Base-by-base conservation (phyloP, 1,140 invertebrate genomes). In the Drosophila funebris region DNA sequence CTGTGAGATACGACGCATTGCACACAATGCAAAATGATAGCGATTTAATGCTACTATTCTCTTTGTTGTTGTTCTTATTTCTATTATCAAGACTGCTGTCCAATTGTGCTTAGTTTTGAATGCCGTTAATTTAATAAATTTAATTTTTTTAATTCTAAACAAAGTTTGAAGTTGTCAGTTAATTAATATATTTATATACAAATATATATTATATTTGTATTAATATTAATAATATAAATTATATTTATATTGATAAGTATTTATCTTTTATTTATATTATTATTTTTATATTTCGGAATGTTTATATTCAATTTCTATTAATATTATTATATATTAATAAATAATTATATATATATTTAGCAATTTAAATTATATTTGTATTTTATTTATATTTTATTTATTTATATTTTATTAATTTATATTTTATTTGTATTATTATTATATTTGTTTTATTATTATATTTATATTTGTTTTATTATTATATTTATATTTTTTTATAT, bases 1-100 rank as follows among this genome's bases (percentile, higher is more conserved):
- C 60, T 29, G 44, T 61, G 58, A 16, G 9, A 63, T 24, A 41
- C 46, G 60, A 13, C 14, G 3, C 24, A 39, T 33, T 64, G 62
- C 29, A 52, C 60, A 41, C 3, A 36, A 7, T 44, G 41, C 44
- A 62, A 11, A 14, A 39, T 22, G 33, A 22, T 22, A 24, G 20
- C 29, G 9, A 22, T 2, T 36, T 36, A 13, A 3, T 0, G 13
- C 6, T 54, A 22, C 9, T 52, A 52, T 9, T 18, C 7, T 14
- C 14, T 1, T 31, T 52, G 1, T 33, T 3, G 9, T 20, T 31
- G 2, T 52, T 44, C 2, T 33, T 31, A 18, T 31, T 31, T 5
- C 20, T 39, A 18, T 18, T 16, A 7, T 41, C 39, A 36, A 36
- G 3, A 13, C 13, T 44, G 6, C 48, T n/a, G 3, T 33, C 3